Conservation (phyloP, 64 coral and sea anemone genomes). For the Pachyseris speciosa region DNA sequence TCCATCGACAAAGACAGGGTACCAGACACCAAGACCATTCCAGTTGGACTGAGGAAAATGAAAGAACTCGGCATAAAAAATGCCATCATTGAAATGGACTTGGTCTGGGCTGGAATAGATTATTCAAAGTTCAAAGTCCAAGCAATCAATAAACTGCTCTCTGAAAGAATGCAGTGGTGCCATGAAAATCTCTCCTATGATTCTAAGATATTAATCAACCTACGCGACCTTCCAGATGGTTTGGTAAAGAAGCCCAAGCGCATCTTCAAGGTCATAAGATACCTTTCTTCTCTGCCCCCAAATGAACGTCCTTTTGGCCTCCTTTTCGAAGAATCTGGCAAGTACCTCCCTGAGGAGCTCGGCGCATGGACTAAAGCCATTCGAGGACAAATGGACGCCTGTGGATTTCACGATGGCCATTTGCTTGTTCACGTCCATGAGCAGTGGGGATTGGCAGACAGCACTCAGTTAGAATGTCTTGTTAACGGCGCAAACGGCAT, state of each 20-base stretch:
- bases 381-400: conserved; percentile 67
- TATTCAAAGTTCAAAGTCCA: neutral
- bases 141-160: neutral
- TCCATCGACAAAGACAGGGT: neutral
- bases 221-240: conserved; percentile 41
- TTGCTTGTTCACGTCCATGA: conserved; percentile 71
- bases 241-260: conserved; percentile 36
- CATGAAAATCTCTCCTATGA: conserved; percentile 31
- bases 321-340: conserved; percentile 4
- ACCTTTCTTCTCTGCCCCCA: conserved; percentile 33
- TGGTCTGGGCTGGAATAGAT: conserved; percentile 18
- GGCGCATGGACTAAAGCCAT: conserved; percentile 67
- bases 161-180: conserved; percentile 26
- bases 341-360: conserved; percentile 71
- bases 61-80: conserved; percentile 34
- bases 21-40: conserved; percentile 9
- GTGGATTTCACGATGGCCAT: conserved; percentile 65
- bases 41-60: conserved; percentile 44
- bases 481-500: conserved; percentile 77
- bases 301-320: conserved; percentile 55
- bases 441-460: conserved; percentile 56
- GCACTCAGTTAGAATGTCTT: conserved; percentile 58
- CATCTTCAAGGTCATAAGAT: conserved; percentile 31
- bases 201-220: conserved; percentile 49
- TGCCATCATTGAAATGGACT: conserved; percentile 53